Evolutionary conservation across 1,140 invertebrate species (phyloP).

Genomic region (Drosophila prosaltans): DNA sequence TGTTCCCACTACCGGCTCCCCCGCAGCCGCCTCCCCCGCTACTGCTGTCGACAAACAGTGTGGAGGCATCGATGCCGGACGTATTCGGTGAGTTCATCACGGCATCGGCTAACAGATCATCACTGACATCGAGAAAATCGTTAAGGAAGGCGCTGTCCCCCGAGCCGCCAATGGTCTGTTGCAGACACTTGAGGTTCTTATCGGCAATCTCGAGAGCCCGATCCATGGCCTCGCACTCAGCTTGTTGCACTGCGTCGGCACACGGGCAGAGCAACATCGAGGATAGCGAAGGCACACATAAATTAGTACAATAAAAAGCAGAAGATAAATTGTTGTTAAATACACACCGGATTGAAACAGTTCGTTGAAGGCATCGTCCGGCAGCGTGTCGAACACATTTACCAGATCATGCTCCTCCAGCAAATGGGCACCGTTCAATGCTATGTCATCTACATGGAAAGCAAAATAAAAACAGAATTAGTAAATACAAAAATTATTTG

Average conservation of each 20-base stretch:
- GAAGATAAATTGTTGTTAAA: constrained; percentile 63
- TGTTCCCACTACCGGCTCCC: constrained; percentile 25
- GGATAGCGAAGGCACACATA: constrained; percentile 57
- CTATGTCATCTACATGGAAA: constrained; percentile 71
- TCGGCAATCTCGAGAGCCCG: constrained; percentile 92
- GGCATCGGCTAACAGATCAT: constrained; percentile 70
- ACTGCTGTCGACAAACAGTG: constrained; percentile 74
- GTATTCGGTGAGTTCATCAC: constrained; percentile 75
- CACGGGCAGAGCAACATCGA: constrained; percentile 31
- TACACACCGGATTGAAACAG: constrained; percentile 87
- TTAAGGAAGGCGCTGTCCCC: constrained; percentile 83
- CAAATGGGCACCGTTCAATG: constrained; percentile 84
- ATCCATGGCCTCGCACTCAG: constrained; percentile 93
- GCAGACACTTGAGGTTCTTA: constrained; percentile 89
- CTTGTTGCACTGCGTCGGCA: constrained; percentile 86
- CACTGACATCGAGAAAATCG: constrained; percentile 76
- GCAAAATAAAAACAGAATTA: neutral
- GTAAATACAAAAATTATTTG: too few species aligned
- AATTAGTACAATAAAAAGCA: constrained; percentile 72
- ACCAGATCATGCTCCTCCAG: constrained; percentile 94
- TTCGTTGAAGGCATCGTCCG: constrained; percentile 95
- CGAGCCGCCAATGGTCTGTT: constrained; percentile 88
- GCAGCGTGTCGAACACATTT: constrained; percentile 94
- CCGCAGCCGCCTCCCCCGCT: constrained; percentile 50
- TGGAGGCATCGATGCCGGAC: constrained; percentile 71